Evolutionary conservation across 2,888 invertebrate species (phyloP), one percentile per base, ranked within the genome.

Genomic region (Hirtodrosophila histrioides): DNA sequence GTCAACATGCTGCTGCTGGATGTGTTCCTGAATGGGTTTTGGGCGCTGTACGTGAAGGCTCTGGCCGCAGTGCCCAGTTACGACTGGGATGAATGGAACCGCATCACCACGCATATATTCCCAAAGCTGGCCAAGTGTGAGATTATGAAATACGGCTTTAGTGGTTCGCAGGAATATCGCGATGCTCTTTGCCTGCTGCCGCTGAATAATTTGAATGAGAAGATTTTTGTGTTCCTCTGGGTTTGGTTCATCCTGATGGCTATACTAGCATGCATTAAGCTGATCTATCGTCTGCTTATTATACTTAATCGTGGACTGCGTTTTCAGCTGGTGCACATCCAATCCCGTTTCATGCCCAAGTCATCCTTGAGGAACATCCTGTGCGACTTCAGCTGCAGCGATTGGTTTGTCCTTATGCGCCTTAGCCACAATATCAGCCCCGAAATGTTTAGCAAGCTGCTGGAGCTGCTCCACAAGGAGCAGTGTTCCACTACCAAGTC

Each of bases 51-150:
- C 37, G 61, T 87, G 3, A 64, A 85, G 31, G 91, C 91, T 0
- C 45, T 91, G n/a, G 70, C 68, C 0, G 75, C 85, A 10, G 82
- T 91, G n/a, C 85, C 88, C 3, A 43, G 49, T 3, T 90, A 90
- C 40, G 69, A 91, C 50, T 90, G 90, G 89, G 67, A 85, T 3
- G 17, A 58, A 33, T 91, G 91, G 91, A 90, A 90, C 67, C 75
- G 78, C n/a, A 76, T 89, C 33, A 89, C 89, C 3, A 90, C 90
- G 3, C 82, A 79, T 29, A 85, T 91, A 4, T 91, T 91, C 50
- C 91, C 91, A 3, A 91, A 95, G 94, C 94, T 97, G 51, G 97
- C 97, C n/a, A 97, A 97, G 91, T 97, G 97, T 90, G 94, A 94
- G 51, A 97, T 97, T 92, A 94, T 95, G 92, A 96, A 96, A 89